These are phyloP conservation scores for Philaenus spumarius DNA, from an alignment of 1,140 invertebrate genomes.

Conservation along the genomic window DNA sequence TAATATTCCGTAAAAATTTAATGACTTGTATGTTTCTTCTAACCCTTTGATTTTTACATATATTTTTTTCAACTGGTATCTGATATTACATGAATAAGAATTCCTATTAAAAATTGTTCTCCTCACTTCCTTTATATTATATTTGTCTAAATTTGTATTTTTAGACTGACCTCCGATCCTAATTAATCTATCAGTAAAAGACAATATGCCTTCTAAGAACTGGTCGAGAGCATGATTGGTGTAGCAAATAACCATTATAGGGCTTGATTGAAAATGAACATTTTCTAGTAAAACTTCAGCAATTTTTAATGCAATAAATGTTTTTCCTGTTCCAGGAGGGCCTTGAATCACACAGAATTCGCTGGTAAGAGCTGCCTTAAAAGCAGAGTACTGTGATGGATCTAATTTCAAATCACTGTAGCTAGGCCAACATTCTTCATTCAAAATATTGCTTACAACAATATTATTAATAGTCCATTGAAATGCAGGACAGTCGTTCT, in stretches of 20 bases:
- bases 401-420: constrained; percentile 44
- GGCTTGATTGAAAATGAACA: constrained; percentile 32
- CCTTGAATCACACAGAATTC: constrained; percentile 72
- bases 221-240: too few relatives aligned
- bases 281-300: constrained; percentile 51
- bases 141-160: too few relatives aligned
- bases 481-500: too few relatives aligned
- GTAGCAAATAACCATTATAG: constrained; percentile 73
- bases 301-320: too few relatives aligned
- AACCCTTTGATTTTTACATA: too few relatives aligned
- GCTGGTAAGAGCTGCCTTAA: constrained; percentile 48
- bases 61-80: too few relatives aligned
- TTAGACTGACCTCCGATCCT: too few relatives aligned
- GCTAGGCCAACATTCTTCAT: constrained; percentile 39
- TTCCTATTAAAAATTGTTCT: too few relatives aligned
- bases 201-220: constrained; percentile 64
- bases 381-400: constrained; percentile 51
- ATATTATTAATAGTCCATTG: neutral
- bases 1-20: too few relatives aligned
- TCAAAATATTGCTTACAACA: constrained; percentile 24
- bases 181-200: constrained; percentile 44
- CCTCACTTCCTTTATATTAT: constrained; percentile 29
- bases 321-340: too few relatives aligned
- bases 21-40: too few relatives aligned
- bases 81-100: too few relatives aligned